These are phyloP conservation scores for Zygogramma bicolorata DNA, from an alignment of 2,888 invertebrate genomes.

Conservation along the genomic window DNA sequence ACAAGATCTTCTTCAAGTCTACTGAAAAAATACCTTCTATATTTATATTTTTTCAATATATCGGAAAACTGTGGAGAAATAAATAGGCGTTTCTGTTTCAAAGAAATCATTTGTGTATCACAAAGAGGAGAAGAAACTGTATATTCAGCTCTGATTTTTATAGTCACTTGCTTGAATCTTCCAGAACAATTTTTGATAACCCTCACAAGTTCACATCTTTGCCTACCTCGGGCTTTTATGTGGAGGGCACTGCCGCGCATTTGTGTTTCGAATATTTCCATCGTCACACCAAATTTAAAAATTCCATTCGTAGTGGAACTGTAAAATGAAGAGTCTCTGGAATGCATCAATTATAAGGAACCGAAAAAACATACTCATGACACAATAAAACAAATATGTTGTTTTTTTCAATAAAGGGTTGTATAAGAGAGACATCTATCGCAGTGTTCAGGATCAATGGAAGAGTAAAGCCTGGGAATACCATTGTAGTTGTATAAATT, in stretches of 20 bases:
- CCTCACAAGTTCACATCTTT: constrained; percentile 75
- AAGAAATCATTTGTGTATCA: constrained; percentile 66
- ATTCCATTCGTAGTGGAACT: constrained; percentile 44
- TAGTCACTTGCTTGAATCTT: constrained; percentile 71
- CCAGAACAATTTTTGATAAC: constrained; percentile 57
- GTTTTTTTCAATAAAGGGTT: constrained; percentile 71
- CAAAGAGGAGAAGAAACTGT: constrained; percentile 70
- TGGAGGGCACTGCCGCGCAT: constrained; percentile 70
- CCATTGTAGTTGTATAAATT: constrained; percentile 68
- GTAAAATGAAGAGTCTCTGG: too few relatives aligned
- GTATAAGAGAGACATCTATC: constrained; percentile 71
- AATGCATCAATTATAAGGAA: too few relatives aligned
- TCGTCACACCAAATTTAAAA: constrained; percentile 72
- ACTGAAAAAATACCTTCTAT: constrained; percentile 57
- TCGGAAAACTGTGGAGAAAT: constrained; percentile 53
- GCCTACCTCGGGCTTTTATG: constrained; percentile 81
- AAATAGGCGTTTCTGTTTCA: constrained; percentile 66
- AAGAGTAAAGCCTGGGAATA: constrained; percentile 85
- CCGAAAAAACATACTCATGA: constrained; percentile 62
- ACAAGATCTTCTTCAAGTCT: background rate
- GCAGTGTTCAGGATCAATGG: constrained; percentile 74
- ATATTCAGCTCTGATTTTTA: constrained; percentile 78
- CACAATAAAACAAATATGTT: constrained; percentile 76
- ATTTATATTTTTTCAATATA: constrained; percentile 58
- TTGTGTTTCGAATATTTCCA: constrained; percentile 77